A percentile compares a stretch with the other conserved stretches of the same genome.
These are phyloP conservation scores for Epinotia bilunana DNA, from an alignment of 2,888 invertebrate genomes.

Conservation along the genomic window DNA sequence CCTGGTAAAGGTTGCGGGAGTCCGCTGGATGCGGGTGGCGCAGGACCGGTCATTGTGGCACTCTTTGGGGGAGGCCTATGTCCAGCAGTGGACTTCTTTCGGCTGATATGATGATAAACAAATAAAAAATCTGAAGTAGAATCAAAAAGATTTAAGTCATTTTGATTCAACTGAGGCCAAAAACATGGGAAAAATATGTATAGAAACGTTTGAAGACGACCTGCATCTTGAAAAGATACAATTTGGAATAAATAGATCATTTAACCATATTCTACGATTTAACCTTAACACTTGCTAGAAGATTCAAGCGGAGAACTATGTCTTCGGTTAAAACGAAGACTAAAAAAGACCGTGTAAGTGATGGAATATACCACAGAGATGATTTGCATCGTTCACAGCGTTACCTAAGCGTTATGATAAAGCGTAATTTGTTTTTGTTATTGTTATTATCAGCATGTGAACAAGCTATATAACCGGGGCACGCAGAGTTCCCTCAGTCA, in stretches of 20 bases:
- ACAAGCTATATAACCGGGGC: slow-evolving; percentile 32
- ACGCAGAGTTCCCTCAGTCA: slow-evolving; percentile 15
- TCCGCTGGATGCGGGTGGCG: no score
- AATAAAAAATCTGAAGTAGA: no score
- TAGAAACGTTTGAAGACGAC: neutral
- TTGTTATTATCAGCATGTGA: slow-evolving; percentile 34
- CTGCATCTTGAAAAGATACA: no score
- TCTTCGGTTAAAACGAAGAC: neutral
- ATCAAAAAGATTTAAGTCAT: no score
- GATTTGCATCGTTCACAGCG: neutral
- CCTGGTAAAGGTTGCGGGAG: no score
- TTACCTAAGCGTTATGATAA: slow-evolving; percentile 18
- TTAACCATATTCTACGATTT: neutral
- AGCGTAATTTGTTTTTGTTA: slow-evolving; percentile 37
- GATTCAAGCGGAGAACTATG: neutral
- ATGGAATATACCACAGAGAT: slow-evolving; percentile 7
- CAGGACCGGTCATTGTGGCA: no score
- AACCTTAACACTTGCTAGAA: neutral
- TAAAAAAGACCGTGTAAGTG: neutral
- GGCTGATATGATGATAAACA: no score
- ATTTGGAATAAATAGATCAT: no score
- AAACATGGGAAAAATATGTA: no score
- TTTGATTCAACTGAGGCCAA: no score
- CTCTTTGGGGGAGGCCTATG: no score
- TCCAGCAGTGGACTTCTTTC: no score